Conservation (phyloP, 2,113 vertebrate species). For the Festucalex cinctus region DNA sequence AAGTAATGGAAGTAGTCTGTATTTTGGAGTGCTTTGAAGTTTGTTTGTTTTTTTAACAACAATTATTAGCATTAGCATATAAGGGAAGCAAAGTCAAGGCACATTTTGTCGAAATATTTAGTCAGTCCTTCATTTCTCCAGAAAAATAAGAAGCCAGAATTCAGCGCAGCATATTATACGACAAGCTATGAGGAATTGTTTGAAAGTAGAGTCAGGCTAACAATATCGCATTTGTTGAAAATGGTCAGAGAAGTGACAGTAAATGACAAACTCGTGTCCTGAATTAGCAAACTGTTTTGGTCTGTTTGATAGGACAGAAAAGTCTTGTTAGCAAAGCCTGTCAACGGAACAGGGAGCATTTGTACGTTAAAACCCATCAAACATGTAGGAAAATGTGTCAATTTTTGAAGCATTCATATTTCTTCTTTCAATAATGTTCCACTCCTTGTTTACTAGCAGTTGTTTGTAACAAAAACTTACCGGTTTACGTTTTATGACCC, state of each 20-base stretch:
- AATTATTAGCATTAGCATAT: not conserved
- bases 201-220: not conserved
- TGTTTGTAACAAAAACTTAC: not conserved
- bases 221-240: not conserved
- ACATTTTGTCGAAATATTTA: conserved; percentile 78
- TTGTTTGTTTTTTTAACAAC: not conserved
- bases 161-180: conserved; percentile 10
- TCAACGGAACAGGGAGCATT: not conserved
- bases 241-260: not conserved
- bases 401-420: not conserved
- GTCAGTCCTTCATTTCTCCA: conserved; percentile 66
- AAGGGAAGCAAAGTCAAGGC: conserved; percentile 76
- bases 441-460: not conserved
- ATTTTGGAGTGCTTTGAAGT: not conserved
- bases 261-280: no score
- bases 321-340: no score
- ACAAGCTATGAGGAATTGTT: not conserved
- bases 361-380: not conserved
- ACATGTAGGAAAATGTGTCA: not conserved
- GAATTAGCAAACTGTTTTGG: no score
- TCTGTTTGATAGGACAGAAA: no score
- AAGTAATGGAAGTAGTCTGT: not conserved
- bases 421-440: not conserved
- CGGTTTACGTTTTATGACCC: not conserved
- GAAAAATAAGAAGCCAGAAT: conserved; percentile 14